Evolutionary conservation across 2,113 vertebrate species (phyloP).

Genomic region (Sterrhoptilus dennistouni): DNA sequence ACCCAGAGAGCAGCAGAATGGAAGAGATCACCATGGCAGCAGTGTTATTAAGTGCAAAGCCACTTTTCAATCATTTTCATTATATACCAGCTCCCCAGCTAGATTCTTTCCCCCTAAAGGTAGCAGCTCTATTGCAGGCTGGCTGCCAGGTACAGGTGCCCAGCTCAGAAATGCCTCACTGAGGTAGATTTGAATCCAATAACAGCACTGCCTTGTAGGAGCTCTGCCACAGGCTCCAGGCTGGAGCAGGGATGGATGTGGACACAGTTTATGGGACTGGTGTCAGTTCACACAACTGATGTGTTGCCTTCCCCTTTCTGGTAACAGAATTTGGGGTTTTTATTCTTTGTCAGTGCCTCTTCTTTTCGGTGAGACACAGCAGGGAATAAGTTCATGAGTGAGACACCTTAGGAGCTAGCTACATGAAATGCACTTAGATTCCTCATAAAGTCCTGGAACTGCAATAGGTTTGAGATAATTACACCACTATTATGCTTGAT

Average conservation of each 20-base stretch:
- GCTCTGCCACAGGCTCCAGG: neutral
- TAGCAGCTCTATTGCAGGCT: neutral
- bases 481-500: slow-evolving; percentile 60
- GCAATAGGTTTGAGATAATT: slow-evolving; percentile 64
- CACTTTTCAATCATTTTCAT: slow-evolving; percentile 60
- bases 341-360: neutral
- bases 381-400: neutral
- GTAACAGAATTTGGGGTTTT: rapidly evolving
- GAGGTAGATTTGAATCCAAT: neutral
- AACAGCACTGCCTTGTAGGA: neutral
- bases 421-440: slow-evolving; percentile 24
- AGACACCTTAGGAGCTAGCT: slow-evolving; percentile 22
- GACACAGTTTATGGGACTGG: neutral
- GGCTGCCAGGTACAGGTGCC: neutral
- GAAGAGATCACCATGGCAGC: slow-evolving; percentile 67
- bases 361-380: neutral
- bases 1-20: slow-evolving; percentile 29
- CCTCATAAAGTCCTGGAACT: slow-evolving; percentile 42
- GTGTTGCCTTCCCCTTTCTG: neutral
- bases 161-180: neutral
- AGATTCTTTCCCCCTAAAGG: slow-evolving; percentile 32
- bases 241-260: neutral
- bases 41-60: slow-evolving; percentile 51
- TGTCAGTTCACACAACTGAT: neutral
- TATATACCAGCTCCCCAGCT: neutral